Evolutionary conservation across 2,888 invertebrate genomes (phyloP).

Genomic region (Himalopsyche anomala): DNA sequence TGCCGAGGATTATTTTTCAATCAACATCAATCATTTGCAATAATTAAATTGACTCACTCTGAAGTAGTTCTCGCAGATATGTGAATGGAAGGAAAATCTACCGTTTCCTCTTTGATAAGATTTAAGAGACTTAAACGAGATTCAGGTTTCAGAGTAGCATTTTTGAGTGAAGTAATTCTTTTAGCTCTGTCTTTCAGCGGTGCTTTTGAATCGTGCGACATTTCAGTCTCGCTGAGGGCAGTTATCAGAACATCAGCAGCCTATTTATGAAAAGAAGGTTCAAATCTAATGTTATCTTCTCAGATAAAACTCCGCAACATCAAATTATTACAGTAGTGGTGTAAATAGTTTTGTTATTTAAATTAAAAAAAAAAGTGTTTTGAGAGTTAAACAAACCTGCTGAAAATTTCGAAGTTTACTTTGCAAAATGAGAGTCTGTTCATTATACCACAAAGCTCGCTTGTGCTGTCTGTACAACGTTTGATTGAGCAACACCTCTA

Average conservation of each 20-base stretch:
- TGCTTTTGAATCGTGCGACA: constrained; percentile 70
- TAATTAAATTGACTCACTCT: constrained; percentile 68
- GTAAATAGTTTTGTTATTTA: too few relatives aligned
- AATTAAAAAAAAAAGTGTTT: too few relatives aligned
- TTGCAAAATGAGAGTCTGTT: constrained; percentile 80
- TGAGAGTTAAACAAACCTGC: not conserved
- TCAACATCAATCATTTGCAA: not conserved
- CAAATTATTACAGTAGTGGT: not conserved
- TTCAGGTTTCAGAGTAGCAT: constrained; percentile 67
- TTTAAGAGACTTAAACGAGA: constrained; percentile 67
- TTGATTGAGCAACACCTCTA: constrained; percentile 76
- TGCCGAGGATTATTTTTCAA: not conserved
- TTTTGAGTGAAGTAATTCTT: constrained; percentile 70
- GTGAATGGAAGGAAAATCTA: constrained; percentile 68
- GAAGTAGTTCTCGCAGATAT: constrained; percentile 70
- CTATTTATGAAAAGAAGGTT: constrained; percentile 73
- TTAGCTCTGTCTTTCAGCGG: constrained; percentile 71
- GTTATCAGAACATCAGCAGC: constrained; percentile 73
- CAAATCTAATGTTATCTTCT: not conserved
- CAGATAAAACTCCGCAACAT: not conserved
- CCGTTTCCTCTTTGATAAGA: constrained; percentile 68
- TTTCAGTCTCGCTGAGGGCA: constrained; percentile 70
- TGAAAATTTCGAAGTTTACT: constrained; percentile 66
- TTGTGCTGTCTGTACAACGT: constrained; percentile 73
- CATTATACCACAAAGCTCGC: constrained; percentile 77